Evolutionary conservation across 1,140 invertebrate genomes (phyloP), one percentile per base, ranked within the genome.

Genomic region (Halesus radiatus): DNA sequence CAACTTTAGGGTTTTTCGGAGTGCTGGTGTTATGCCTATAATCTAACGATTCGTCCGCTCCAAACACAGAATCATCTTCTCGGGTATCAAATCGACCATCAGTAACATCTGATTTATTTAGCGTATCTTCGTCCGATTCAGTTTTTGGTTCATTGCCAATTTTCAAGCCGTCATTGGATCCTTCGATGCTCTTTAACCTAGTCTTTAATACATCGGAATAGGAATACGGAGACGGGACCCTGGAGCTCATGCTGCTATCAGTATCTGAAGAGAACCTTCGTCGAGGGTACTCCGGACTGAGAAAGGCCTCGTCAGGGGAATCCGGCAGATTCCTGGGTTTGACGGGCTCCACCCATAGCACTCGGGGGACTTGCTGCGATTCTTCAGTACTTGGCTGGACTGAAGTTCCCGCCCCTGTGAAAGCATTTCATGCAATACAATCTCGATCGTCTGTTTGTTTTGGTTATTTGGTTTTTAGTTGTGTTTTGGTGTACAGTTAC

Each of bases 351-450:
- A 74, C 80, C 82, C 82, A 83, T 6, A 83, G 80, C 16, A 83
- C 68, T 50, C 82, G 72, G 20, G 82, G 82, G 50, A 83, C 81
- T 62, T 83, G 81, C 15, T 62, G 56, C n/a, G 53, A 70, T 68
- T 74, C 22, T 56, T 77, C 64, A 22, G 50, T 18, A 20, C 66
- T 74, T 10, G 68, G 80, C 29, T 75, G 81, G 68, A 66, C 66
- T 15, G 82, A 83, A 20, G 82, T 81, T 18, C 82, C 74, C 26
- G 80, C 76, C 58, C 82, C 82, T 83, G 80, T 70, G 76, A 74
- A 82, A 80, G 74, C 56, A 76, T 52, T 62, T 76, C 29, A 76
- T 52, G 75, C 56, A 76, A 76, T 29, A 75, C 58, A 56, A 78
- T 81, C 20, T 37, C 26, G 5, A 50, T 45, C 37, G 37, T 20